Base-by-base conservation (phyloP, 2,888 invertebrate genomes). In the Lissocephala sabroskyi region DNA sequence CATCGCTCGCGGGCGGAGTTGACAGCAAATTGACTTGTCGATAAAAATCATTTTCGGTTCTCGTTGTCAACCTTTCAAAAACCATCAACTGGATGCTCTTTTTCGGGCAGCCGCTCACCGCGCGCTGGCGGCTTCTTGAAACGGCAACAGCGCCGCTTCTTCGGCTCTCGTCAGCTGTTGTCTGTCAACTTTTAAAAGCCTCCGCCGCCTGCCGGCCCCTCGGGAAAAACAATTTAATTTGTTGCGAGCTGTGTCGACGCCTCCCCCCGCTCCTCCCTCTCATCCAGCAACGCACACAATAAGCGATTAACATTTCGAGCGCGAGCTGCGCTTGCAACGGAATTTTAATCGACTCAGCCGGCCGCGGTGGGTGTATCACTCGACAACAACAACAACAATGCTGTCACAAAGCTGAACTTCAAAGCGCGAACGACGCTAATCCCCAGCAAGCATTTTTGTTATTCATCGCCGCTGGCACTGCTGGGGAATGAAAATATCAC, bases 281-380 rank as follows among this genome's bases (percentile, higher is more conserved):
- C 23, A 9, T 10, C 17, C 9, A 19, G 17, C 10, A 30, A n/a
- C 26, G 16, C 35, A 35, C 67, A 71, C 70, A 71, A 71, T 71
- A 75, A 71, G 56, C 73, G 75, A 71, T 71, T 75, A 71, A 71
- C 76, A 73, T 75, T 71, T 65, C 62, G 56, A 56, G 46, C 48
- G 62, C 52, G 36, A 55, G 65, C 28, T 33, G 17, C 33, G 40
- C 33, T 41, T 40, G 33, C 32, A 46, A 46, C 45, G 68, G 73
- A 71, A 71, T 71, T 71, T 71, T 71, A 71, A 71, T 71, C 68
- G 76, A 71, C 74, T 75, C 49, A n/a, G n/a, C n/a, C n/a, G n/a
- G n/a, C n/a, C n/a, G 47, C 46, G 44, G 35, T 62, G 50, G 50
- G 53, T 46, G 30, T 41, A 63, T 46, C 58, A 45, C 37, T 43